These are phyloP conservation scores for Graptemys geographica DNA, from an alignment of 2,797 vertebrate genomes.

Conservation along the genomic window DNA sequence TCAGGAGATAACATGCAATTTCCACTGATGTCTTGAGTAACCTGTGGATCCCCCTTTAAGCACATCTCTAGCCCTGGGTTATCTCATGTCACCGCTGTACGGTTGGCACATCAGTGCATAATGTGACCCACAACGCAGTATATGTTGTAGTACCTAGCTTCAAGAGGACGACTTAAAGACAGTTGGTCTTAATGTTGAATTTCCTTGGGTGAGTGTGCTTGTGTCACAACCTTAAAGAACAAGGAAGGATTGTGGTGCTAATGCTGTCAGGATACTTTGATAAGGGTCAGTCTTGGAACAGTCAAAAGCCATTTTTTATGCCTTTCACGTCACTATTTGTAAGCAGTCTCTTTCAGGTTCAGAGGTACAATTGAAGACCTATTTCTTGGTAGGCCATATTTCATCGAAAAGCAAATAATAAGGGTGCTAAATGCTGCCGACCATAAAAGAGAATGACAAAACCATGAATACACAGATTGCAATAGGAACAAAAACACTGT, in stretches of 20 bases:
- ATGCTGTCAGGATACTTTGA: accelerated
- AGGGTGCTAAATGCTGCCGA: accelerated
- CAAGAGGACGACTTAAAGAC: background rate
- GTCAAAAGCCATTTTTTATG: background rate
- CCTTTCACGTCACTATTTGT: background rate
- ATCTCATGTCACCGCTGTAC: background rate
- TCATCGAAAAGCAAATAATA: background rate
- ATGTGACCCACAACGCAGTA: background rate
- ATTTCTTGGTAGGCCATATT: accelerated
- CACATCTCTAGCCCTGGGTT: background rate
- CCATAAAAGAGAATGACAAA: background rate
- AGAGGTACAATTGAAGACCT: background rate
- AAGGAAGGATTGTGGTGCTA: background rate
- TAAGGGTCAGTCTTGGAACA: background rate
- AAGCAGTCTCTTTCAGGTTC: background rate
- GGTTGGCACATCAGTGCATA: background rate
- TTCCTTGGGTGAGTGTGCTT: accelerated
- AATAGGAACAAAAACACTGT: background rate
- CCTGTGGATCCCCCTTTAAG: background rate
- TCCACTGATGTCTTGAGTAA: background rate
- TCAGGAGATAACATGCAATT: background rate
- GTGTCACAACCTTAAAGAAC: background rate
- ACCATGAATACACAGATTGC: background rate
- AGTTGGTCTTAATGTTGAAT: accelerated
- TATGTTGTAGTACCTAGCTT: accelerated